Base-by-base conservation (phyloP, 1,140 invertebrate genomes). In the Drosophila truncata region DNA sequence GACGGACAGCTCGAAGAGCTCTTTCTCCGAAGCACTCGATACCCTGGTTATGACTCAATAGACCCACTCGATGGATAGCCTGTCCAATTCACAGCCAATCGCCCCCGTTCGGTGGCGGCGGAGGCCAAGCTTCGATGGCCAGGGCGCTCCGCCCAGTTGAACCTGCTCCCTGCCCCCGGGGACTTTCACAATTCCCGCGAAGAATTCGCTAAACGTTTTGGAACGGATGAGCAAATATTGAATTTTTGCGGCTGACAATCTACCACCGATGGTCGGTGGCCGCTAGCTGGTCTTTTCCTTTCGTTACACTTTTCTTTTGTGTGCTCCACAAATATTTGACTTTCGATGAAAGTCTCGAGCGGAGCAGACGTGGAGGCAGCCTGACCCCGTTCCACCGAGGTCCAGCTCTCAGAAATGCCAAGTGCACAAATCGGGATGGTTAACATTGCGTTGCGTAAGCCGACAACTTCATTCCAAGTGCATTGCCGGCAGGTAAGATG, bases 241-340 rank as follows among this genome's bases (percentile, higher is more conserved):
- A 82, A 82, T 71, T 37, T 82, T 82, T 81, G 76, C 39, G 76
- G 58, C 66, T 44, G 55, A 50, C 41, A 61, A 66, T 59, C 52
- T 37, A 55, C 52, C 71, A 55, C 33, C 71, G 46, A 35, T 50
- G 44, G 35, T 29, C 11, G 50, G 37, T 31, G 18, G 59, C 41
- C 18, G 41, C 16, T 23, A 16, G 27, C 57, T 54, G 37, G 65
- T 73, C 52, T 84, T 87, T 88, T 87, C 77, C 84, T 84, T 90
- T 87, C 78, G 80, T 81, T 90, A 87, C 77, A 90, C 63, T 78
- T 87, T 87, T 87, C 77, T 70, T 87, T 88, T 71, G 55, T 78
- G 69, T 71, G 80, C 78, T 87, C 80, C 59, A 74, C 85, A 87
- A 87, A 84, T 87, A 87, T 84, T 87, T 87, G 76, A 90, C 84